These are phyloP conservation scores for Leontocebus nigricollis DNA, from an alignment of 2,797 vertebrate genomes.

Conservation along the genomic window DNA sequence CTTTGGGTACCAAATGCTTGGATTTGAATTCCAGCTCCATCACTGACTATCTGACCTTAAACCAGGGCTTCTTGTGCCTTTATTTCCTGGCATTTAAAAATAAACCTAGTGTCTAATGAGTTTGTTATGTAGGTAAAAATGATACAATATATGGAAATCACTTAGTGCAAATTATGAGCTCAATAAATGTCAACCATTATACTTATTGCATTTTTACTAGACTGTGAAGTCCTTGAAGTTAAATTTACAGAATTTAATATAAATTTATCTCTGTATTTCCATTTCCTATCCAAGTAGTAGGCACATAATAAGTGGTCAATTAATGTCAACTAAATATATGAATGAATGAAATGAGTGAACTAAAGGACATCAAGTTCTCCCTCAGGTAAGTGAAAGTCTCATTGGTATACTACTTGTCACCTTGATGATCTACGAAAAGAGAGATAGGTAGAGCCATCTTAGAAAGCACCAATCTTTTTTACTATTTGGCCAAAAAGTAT, in stretches of 20 bases:
- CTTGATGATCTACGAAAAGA: neutral
- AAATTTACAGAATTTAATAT: neutral
- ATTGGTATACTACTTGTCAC: neutral
- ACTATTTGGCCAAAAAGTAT: neutral
- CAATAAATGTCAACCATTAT: constrained; percentile 18
- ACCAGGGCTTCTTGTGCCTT: neutral
- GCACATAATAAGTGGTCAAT: neutral
- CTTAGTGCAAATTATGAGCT: neutral
- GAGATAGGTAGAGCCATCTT: neutral
- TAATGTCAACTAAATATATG: neutral
- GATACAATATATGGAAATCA: neutral
- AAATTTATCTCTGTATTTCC: neutral
- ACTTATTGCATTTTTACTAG: constrained; percentile 22
- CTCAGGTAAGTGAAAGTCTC: neutral
- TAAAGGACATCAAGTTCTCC: neutral
- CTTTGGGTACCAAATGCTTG: neutral
- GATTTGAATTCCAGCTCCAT: neutral
- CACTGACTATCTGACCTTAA: neutral
- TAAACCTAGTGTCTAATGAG: neutral
- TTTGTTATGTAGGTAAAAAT: neutral
- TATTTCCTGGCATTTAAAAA: neutral
- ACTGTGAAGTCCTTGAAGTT: constrained; percentile 1
- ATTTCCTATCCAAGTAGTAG: neutral
- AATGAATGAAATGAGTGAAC: neutral
- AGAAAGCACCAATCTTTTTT: neutral